A percentile compares a stretch with the other conserved stretches of the same genome.
phyloP scores from a whole-genome alignment of 2,888 invertebrate genomes.

The Trachelus tabidus region DNA sequence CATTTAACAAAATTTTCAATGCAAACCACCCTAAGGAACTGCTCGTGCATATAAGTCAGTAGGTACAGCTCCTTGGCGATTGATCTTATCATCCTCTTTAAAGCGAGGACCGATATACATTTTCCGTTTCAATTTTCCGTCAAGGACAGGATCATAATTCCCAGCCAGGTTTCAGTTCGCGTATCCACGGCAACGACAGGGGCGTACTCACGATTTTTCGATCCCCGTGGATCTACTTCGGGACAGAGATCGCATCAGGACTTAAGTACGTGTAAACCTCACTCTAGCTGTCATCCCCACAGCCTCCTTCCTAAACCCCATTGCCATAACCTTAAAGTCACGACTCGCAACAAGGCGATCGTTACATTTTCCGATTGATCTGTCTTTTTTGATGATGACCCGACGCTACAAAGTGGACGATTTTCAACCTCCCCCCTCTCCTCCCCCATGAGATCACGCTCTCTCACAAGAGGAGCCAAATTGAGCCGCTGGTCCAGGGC shows the following conservation, averaged over 20 bases:
- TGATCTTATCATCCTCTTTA: conserved; percentile 8
- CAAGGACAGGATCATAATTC: conserved; percentile 15
- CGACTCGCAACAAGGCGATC: not conserved
- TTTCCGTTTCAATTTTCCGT: conserved; percentile 21
- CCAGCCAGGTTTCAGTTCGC: not conserved
- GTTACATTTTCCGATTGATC: not conserved
- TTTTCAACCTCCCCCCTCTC: not conserved
- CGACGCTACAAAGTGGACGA: not conserved
- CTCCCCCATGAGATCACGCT: too few species aligned
- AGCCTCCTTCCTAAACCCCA: not conserved
- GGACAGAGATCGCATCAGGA: not conserved
- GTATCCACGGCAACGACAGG: not conserved
- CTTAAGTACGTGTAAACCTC: not conserved
- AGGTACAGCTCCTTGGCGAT: conserved; percentile 3
- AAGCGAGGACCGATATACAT: not conserved
- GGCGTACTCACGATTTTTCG: not conserved
- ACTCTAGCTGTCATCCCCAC: not conserved
- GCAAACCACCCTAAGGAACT: too few species aligned
- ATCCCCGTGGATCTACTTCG: not conserved
- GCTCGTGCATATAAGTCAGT: not conserved
- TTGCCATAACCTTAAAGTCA: not conserved
- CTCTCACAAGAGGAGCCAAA: too few species aligned
- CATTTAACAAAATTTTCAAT: not conserved
- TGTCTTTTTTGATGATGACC: not conserved
- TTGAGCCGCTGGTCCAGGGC: not conserved